Evolutionary conservation across 2,113 vertebrate genomes (phyloP), one percentile per base, ranked within the genome.

Genomic region (Gadus macrocephalus): DNA sequence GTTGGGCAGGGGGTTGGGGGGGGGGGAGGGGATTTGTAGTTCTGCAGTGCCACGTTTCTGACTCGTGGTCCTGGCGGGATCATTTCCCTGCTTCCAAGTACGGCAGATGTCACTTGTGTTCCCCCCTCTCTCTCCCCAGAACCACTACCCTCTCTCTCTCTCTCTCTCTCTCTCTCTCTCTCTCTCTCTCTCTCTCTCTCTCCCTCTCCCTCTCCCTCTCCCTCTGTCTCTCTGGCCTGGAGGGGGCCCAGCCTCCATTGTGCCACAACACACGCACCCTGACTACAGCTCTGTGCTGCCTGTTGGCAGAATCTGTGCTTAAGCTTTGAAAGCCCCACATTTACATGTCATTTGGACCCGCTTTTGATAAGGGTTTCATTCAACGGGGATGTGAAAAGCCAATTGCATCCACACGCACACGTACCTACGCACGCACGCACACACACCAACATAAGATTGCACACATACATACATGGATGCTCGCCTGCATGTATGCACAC

Each of bases 51-150:
- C 42, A 20, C n/a, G 38, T 20, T 2, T 5, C 11, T 8, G 64
- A 85, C 84, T 73, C 73, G 14, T 70, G 80, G 73, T 62, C 28
- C 35, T 2, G 70, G 79, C 75, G 71, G 76, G 75, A 85, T 86
- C 80, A 77, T 90, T 9, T 85, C 82, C 79, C 73, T 65, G 79
- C 78, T 82, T 83, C 73, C 25, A 60, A 79, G 73, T 83, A 76
- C 77, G 79, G 88, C 87, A 88, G 87, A 90, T 89, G 87, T 85
- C 80, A 81, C 83, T 87, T 81, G 76, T 80, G 79, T 86, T 89
- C 74, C 76, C 81, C 42, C 38, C 11, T 25, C 25, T 25, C 25
- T 75, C 81, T 75, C 87, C 86, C 66, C 27, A 19, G 59, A 61
- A 61, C 62, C 27, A 1, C 15, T 16, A 4, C 62, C 16, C 62